These are phyloP conservation scores for Pycnomerus fuliginosus DNA, from an alignment of 2,888 invertebrate species.

Conservation along the genomic window DNA sequence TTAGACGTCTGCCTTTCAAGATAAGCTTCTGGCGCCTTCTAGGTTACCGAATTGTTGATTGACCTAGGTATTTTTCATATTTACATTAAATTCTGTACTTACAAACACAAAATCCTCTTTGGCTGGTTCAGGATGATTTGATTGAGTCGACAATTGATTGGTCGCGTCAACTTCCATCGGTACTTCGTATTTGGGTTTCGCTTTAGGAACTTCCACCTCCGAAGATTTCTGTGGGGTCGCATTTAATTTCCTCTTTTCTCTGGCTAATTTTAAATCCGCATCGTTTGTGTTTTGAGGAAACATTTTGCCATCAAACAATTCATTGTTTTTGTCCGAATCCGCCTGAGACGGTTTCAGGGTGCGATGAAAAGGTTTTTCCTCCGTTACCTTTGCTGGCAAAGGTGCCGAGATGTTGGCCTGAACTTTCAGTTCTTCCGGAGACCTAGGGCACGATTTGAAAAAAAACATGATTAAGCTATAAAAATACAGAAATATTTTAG, in stretches of 20 bases:
- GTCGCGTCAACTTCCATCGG: slow-evolving; percentile 35
- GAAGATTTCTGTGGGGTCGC: slow-evolving; percentile 33
- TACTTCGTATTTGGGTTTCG: slow-evolving; percentile 23
- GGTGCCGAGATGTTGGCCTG: slow-evolving; percentile 73
- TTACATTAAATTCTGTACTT: slow-evolving; percentile 34
- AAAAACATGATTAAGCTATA: background rate
- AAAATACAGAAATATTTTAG: background rate
- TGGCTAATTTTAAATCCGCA: slow-evolving; percentile 37
- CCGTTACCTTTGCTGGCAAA: slow-evolving; percentile 50
- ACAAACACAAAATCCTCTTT: slow-evolving; percentile 52
- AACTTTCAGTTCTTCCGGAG: slow-evolving; percentile 62
- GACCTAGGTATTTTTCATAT: no score
- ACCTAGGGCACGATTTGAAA: no score
- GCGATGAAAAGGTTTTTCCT: slow-evolving; percentile 49
- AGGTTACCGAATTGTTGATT: no score
- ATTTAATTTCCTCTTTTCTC: slow-evolving; percentile 31
- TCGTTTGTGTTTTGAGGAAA: no score
- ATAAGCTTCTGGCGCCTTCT: no score
- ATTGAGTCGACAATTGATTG: slow-evolving; percentile 22
- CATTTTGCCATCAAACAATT: no score
- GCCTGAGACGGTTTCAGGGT: no score
- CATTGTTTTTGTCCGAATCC: no score
- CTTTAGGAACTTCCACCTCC: slow-evolving; percentile 9
- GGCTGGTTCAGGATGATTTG: slow-evolving; percentile 9
- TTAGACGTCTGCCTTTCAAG: no score